Base-by-base conservation (phyloP, 2,797 vertebrate species). In the Ctenochaetus hawaiiensis region DNA sequence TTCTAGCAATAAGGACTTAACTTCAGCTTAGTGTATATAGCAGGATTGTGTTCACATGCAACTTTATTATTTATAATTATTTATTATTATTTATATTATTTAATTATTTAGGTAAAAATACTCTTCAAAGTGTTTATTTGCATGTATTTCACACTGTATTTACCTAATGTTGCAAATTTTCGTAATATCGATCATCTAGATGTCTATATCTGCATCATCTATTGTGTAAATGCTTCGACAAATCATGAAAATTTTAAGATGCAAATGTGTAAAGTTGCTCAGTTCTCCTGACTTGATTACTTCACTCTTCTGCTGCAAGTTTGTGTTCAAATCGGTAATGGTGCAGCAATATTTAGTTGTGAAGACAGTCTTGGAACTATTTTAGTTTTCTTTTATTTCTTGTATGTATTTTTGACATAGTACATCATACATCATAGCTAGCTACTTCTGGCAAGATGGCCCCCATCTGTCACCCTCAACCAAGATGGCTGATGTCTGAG, bases 401-500 rank as follows among this genome's bases (percentile, higher is more conserved):
- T 43, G 1, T 49, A 10, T 56, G 34, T 61, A 45, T 59, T 60
- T 60, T 45, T 6, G 10, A 41, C 52, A 43, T 57, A 22, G 52
- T 13, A 80, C 26, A 51, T 47, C 26, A 34, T 43, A 80, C 26
- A 51, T 47, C 26, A 34, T 43, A 49, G 74, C 47, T 41, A 63
- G 48, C 65, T 75, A 75, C 49, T 57, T 72, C 77, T 81, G 74
- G 71, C 73, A 90, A 90, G 81, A 92, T 76, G 80, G 86, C 84
- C 82, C 77, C 79, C 30, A 4, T 71, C 61, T 67, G 80, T 80
- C 75, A 69, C 59, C 75, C 70, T 49, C 73, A 73, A 78, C 78
- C 70, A 90, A 90, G 79, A 89, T 87, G 83, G 88, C 87, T 78
- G 82, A 84, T 76, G 70, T 77, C 23, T 70, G 52, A 76, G 34